A percentile compares a stretch with the other conserved stretches of the same genome.
Evolutionary conservation across 1,140 invertebrate genomes (phyloP).

Genomic region (Microplitis demolitor): DNA sequence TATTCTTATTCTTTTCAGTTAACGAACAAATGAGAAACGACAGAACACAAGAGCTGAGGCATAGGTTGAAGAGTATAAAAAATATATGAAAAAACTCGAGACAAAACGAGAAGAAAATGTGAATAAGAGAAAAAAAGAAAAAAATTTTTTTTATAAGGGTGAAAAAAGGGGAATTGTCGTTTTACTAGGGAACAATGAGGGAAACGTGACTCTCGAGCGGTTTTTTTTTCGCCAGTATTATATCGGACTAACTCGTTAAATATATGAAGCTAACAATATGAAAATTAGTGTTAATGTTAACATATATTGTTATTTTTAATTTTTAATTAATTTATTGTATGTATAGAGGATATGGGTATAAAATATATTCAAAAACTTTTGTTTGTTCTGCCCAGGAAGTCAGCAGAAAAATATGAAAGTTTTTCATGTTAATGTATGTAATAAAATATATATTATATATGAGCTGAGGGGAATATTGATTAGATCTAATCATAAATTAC

Average conservation of each 20-base stretch:
- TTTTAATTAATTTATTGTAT: too few relatives aligned
- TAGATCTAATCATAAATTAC: too few relatives aligned
- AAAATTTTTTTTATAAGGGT: not conserved
- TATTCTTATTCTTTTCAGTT: not conserved
- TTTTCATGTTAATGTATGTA: too few relatives aligned
- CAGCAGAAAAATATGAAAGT: too few relatives aligned
- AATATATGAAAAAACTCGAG: not conserved
- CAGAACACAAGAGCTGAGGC: not conserved
- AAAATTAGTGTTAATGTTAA: not conserved
- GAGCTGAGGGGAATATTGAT: too few relatives aligned
- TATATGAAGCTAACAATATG: not conserved
- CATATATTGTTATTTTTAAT: too few relatives aligned
- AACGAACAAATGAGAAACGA: not conserved
- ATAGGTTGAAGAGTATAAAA: not conserved
- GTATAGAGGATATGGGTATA: too few relatives aligned
- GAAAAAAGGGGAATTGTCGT: constrained; percentile 15
- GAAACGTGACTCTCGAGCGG: not conserved
- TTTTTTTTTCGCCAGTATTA: not conserved
- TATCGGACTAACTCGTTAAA: not conserved
- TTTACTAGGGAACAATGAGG: constrained; percentile 27
- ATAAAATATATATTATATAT: too few relatives aligned
- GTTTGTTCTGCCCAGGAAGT: too few relatives aligned
- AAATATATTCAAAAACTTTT: too few relatives aligned
- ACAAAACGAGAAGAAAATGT: not conserved
- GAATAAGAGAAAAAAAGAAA: constrained; percentile 2